phyloP scores from a whole-genome alignment of 2,888 invertebrate species.

The Ophion obscuratus region DNA sequence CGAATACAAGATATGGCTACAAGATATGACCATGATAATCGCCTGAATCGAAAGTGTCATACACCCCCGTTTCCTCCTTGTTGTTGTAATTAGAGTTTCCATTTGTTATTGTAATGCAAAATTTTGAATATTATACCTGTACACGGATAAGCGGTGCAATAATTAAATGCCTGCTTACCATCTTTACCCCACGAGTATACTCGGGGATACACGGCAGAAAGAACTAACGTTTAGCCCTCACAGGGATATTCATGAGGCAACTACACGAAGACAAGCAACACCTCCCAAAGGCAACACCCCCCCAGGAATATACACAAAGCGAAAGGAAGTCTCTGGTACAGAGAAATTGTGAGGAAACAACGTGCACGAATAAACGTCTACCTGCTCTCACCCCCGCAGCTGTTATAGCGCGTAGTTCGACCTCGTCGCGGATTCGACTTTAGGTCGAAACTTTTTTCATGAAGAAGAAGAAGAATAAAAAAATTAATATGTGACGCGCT shows the following conservation, averaged over 20 bases:
- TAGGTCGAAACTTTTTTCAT: background rate
- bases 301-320: background rate
- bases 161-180: background rate
- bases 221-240: background rate
- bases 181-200: background rate
- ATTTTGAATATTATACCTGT: background rate
- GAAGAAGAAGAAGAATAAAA: background rate
- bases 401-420: background rate
- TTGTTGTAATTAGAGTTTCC: background rate
- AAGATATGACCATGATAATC: constrained; percentile 32
- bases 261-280: too few relatives aligned
- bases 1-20: constrained; percentile 22
- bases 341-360: background rate
- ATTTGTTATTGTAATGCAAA: background rate
- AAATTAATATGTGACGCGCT: background rate
- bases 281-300: too few relatives aligned
- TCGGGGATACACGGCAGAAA: background rate
- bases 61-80: constrained; percentile 14
- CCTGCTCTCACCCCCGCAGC: background rate
- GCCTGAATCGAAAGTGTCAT: constrained; percentile 17
- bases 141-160: background rate
- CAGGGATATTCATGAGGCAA: too few relatives aligned
- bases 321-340: too few relatives aligned
- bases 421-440: background rate
- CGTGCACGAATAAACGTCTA: too few relatives aligned